Conservation (phyloP, 1,140 invertebrate species). For the Papilio dardanus region DNA sequence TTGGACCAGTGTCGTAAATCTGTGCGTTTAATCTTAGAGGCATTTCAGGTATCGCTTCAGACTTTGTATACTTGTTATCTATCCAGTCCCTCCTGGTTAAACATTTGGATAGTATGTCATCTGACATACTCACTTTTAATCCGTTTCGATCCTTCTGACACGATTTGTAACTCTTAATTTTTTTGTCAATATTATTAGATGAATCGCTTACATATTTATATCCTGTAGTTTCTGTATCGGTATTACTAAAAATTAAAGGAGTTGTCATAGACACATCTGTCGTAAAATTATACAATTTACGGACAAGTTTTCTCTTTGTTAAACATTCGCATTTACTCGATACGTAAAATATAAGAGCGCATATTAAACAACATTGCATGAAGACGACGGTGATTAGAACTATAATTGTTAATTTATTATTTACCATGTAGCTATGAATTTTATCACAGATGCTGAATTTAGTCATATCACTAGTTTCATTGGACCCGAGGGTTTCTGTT, state of each 20-base stretch:
- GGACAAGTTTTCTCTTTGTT: constrained; percentile 56
- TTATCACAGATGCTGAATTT: neutral
- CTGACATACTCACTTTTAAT: constrained; percentile 62
- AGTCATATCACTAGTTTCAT: neutral
- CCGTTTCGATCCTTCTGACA: constrained; percentile 61
- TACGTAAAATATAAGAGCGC: constrained; percentile 57
- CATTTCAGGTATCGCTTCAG: constrained; percentile 51
- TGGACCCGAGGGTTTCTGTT: neutral
- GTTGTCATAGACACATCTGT: constrained; percentile 70
- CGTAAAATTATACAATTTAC: constrained; percentile 62
- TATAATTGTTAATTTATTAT: constrained; percentile 50
- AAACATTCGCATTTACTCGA: constrained; percentile 53
- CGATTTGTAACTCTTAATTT: constrained; percentile 68
- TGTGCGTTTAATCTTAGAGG: neutral
- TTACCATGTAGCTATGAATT: constrained; percentile 42
- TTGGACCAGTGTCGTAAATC: constrained; percentile 28
- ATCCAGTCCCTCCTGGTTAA: constrained; percentile 68
- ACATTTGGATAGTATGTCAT: constrained; percentile 75
- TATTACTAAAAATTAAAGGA: constrained; percentile 68
- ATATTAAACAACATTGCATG: constrained; percentile 64
- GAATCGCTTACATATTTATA: constrained; percentile 62
- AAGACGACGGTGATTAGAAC: constrained; percentile 52
- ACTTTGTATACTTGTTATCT: constrained; percentile 49
- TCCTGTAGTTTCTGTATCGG: constrained; percentile 64
- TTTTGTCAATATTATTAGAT: constrained; percentile 61